Base-by-base conservation (phyloP, 2,113 vertebrate species). In the Girardinichthys multiradiatus region DNA sequence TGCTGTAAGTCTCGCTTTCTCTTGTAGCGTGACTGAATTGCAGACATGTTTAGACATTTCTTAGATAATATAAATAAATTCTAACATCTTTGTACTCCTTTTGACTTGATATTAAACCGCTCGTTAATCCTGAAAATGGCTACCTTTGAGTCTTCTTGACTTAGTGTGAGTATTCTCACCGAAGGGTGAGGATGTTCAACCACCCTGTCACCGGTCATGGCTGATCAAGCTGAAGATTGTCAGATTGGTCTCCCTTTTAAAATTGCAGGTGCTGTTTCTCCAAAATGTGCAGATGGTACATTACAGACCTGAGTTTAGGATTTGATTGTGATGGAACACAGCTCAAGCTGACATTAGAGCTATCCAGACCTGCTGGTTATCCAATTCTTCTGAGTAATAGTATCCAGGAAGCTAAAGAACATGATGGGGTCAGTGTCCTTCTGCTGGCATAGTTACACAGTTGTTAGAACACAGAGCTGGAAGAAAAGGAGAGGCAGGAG, bases 321-420 rank as follows among this genome's bases (percentile, higher is more conserved):
- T 11, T 14, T 9, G 6, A 10, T 33, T 30, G 24, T 68, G 9
- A 54, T 17, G 19, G 4, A n/a, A 4, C 26, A 61, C 26, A 68
- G 63, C 26, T 64, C n/a, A 28, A 7, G 2, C 64, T 81, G 72
- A 79, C 26, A 33, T 45, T 2, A 3, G 51, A 60, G 69, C 68
- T 60, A 79, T 31, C 26, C 58, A 69, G 80, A 80, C 65, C 81
- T 67, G 39, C 64, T 21, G 17, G 61, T 72, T 84, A 78, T 84
- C 77, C 68, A 24, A 65, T 57, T 76, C 73, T 69, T 86, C 82
- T 70, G 78, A 73, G 80, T 85, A 89, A 88, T 54, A 21, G 59
- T 63, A 84, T 70, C 76, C 77, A 80, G 81, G 80, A 85, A 80
- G 82, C 86, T 67, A 63, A 80, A 62, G 87, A 59, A 74, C 35